Conservation (phyloP, 2,113 vertebrate genomes). For the Erythrolamprus reginae region DNA sequence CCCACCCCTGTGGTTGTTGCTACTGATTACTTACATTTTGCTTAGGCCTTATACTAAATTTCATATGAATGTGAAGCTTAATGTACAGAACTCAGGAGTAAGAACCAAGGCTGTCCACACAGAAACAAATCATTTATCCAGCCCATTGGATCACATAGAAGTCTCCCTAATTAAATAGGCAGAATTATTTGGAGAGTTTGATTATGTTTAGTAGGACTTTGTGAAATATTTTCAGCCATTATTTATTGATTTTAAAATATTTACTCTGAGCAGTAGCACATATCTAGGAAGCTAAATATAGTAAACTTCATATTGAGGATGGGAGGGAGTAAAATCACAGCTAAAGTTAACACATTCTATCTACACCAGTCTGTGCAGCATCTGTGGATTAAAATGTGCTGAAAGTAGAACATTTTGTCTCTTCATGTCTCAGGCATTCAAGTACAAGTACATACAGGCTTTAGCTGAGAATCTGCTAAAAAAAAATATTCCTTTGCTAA, state of each 20-base stretch:
- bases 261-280: slow-evolving; percentile 67
- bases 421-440: slow-evolving; percentile 73
- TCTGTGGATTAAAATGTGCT: slow-evolving; percentile 79
- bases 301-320: slow-evolving; percentile 66
- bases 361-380: slow-evolving; percentile 74
- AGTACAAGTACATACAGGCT: slow-evolving; percentile 63
- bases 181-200: not conserved
- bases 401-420: slow-evolving; percentile 81
- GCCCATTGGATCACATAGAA: not conserved
- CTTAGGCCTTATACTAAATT: not conserved
- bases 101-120: not conserved
- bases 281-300: slow-evolving; percentile 74
- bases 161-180: not conserved
- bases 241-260: slow-evolving; percentile 62
- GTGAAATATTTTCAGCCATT: slow-evolving; percentile 60
- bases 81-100: not conserved
- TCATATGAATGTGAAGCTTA: not conserved
- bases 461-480: slow-evolving; percentile 61
- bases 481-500: slow-evolving; percentile 58
- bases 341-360: slow-evolving; percentile 74
- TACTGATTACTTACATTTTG: not conserved
- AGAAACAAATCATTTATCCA: not conserved
- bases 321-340: slow-evolving; percentile 62
- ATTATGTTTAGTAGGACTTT: slow-evolving; percentile 50
- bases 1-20: too few species aligned